These are phyloP conservation scores for Onychorhynchus coronatus DNA, from an alignment of 2,113 vertebrate genomes.

Conservation along the genomic window DNA sequence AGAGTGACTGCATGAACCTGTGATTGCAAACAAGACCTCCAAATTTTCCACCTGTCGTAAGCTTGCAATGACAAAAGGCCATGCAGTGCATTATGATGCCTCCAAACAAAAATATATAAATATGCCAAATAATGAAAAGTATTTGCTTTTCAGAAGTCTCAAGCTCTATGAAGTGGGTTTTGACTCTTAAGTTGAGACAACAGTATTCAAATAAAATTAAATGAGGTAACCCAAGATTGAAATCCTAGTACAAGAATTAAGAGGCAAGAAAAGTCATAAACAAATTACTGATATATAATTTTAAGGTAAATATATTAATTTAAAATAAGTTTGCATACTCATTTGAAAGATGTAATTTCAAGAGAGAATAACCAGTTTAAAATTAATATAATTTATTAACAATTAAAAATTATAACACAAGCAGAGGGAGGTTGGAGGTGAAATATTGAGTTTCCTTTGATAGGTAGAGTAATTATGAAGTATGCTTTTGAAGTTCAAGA, in stretches of 20 bases:
- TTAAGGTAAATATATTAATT: constrained; percentile 59
- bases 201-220: constrained; percentile 20
- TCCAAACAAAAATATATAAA: neutral
- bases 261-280: constrained; percentile 26
- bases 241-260: constrained; percentile 7
- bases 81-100: neutral
- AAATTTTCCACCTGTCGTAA: neutral
- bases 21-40: neutral
- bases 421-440: constrained; percentile 82
- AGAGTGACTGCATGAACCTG: neutral
- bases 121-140: neutral
- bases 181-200: constrained; percentile 7
- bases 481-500: constrained; percentile 89
- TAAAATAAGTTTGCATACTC: constrained; percentile 42
- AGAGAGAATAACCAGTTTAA: constrained; percentile 72
- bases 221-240: neutral
- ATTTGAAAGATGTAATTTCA: constrained; percentile 68
- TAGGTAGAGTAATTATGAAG: constrained; percentile 89
- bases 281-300: constrained; percentile 39
- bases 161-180: neutral
- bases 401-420: constrained; percentile 87
- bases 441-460: constrained; percentile 88
- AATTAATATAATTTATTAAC: constrained; percentile 80
- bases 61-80: neutral
- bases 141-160: neutral